These are phyloP conservation scores for Cherax quadricarinatus DNA, from an alignment of 1,140 invertebrate genomes.

Conservation along the genomic window DNA sequence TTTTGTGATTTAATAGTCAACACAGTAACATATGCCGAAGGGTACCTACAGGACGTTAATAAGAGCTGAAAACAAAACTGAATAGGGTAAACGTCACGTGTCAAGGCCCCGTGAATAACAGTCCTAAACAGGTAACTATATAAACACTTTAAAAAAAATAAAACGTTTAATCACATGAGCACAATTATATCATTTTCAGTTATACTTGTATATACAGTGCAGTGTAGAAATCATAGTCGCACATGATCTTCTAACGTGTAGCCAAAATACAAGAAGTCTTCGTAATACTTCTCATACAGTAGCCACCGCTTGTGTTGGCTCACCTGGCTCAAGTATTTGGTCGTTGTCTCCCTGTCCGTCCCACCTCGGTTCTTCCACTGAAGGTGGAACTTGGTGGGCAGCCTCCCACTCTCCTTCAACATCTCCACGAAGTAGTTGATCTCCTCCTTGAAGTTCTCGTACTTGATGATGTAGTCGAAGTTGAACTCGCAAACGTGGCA, in stretches of 20 bases:
- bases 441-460: slow-evolving; percentile 57
- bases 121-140: too few relatives aligned
- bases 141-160: too few relatives aligned
- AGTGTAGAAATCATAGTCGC: neutral
- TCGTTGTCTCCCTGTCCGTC: slow-evolving; percentile 1
- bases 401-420: slow-evolving; percentile 19
- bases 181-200: too few relatives aligned
- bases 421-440: slow-evolving; percentile 35
- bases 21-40: too few relatives aligned
- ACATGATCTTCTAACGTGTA: slow-evolving; percentile 41
- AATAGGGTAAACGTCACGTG: too few relatives aligned
- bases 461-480: slow-evolving; percentile 64
- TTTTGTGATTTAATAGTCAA: too few relatives aligned
- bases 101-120: too few relatives aligned
- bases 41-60: too few relatives aligned
- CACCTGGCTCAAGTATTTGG: slow-evolving; percentile 31
- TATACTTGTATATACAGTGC: neutral
- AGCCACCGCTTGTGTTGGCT: slow-evolving; percentile 29
- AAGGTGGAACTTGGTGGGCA: slow-evolving; percentile 13
- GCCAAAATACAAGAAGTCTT: slow-evolving; percentile 47
- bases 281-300: slow-evolving; percentile 36
- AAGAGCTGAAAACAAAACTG: too few relatives aligned
- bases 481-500: slow-evolving; percentile 62
- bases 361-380: slow-evolving; percentile 52
- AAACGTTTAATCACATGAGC: too few relatives aligned